Evolutionary conservation across 2,888 invertebrate genomes (phyloP), one percentile per base, ranked within the genome.

Genomic region (Rhingia rostrata): DNA sequence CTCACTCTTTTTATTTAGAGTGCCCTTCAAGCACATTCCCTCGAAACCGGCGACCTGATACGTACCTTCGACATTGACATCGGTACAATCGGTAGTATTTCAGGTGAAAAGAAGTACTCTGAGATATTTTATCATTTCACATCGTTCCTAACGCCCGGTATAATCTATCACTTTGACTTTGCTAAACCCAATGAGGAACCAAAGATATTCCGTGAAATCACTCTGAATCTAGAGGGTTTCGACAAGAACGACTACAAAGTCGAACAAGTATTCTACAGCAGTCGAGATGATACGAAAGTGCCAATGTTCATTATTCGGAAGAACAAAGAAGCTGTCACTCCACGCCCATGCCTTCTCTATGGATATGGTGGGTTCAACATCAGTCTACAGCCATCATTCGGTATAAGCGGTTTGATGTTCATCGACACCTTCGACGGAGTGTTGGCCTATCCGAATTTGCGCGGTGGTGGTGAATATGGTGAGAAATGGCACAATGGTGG

Each of bases 291-390:
- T 88, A 97, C 97, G 14, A 95, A 95, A 92, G 94, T 99, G 87
- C 99, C 99, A 22, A 99, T 99, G 98, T 99, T 98, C 91, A 95
- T 99, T 86, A 94, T 97, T 73, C 94, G 94, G 85, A 96, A 95
- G 91, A 96, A 96, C 22, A 86, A 81, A 4, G 88, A 88, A 30
- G 51, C 51, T 0, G 72, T 88, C 91, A 95, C 96, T 4, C 90
- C 90, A 6, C 88, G 90, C 2, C 97, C 98, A 0, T 96, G 97
- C 85, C 92, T 98, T 54, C 92, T 99, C 41, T 99, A 99, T 91
- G 99, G 98, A 12, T 99, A 99, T 91, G 99, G 99, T 69, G 99
- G 99, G 0, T 99, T 99, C 92, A 98, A 98, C 92, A 95, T 97
- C 87, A 96, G 97, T 90, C 93, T 98, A 86, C 96, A 96, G 90